Evolutionary conservation across 1,140 invertebrate species (phyloP).

Genomic region (Neotoxoptera formosana): DNA sequence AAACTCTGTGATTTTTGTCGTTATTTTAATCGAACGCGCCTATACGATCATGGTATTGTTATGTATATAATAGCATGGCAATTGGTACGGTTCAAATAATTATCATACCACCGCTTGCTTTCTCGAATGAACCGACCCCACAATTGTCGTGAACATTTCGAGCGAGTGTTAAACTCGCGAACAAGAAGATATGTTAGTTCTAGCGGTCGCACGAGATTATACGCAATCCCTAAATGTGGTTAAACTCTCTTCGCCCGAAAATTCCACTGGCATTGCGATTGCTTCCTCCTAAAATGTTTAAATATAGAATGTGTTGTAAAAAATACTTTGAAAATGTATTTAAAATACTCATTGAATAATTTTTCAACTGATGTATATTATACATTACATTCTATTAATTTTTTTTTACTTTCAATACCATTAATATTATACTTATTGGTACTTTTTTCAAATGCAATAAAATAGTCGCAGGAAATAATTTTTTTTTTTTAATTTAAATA

Average conservation of each 20-base stretch:
- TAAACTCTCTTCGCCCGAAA: not conserved
- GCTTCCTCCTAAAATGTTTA: not conserved
- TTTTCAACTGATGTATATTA: not conserved
- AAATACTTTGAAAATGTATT: not conserved
- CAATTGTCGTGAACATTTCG: not conserved
- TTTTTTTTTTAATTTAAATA: too few relatives aligned
- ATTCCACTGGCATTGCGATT: not conserved
- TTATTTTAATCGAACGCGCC: not conserved
- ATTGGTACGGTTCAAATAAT: not conserved
- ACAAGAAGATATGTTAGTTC: not conserved
- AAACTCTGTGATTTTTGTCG: not conserved
- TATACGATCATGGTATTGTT: not conserved
- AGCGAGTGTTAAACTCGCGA: not conserved
- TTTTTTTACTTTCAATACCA: not conserved
- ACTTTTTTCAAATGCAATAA: too few relatives aligned
- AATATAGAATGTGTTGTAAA: not conserved
- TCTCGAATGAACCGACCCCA: not conserved
- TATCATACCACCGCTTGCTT: not conserved
- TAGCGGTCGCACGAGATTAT: not conserved
- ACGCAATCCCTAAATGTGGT: not conserved
- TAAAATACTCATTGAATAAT: not conserved
- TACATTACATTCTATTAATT: not conserved
- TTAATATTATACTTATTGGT: too few relatives aligned
- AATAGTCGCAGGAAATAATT: too few relatives aligned
- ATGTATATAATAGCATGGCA: not conserved